Conservation (phyloP, 2,113 vertebrate genomes). For the Calidris pygmaea region DNA sequence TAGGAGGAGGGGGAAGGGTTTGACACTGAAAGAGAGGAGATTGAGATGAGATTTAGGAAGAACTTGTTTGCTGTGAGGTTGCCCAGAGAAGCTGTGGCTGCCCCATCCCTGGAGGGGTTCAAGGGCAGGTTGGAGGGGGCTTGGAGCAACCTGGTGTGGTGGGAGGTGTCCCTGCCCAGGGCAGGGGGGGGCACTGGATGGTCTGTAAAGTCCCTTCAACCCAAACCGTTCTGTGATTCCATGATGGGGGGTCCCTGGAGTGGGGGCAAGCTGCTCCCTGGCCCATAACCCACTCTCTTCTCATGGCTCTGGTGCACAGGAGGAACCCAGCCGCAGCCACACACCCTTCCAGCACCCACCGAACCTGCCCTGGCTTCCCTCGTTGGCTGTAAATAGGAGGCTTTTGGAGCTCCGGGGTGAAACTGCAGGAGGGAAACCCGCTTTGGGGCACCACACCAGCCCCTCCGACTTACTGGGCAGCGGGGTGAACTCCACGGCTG, state of each 20-base stretch:
- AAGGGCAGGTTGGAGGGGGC: too few relatives aligned
- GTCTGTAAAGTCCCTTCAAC: too few relatives aligned
- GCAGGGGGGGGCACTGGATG: too few relatives aligned
- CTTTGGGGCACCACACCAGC: not conserved
- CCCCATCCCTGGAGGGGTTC: too few relatives aligned
- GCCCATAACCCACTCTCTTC: not conserved
- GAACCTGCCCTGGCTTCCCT: not conserved
- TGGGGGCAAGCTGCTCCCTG: not conserved
- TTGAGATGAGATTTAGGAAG: too few relatives aligned
- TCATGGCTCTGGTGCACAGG: accelerated
- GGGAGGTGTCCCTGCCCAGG: too few relatives aligned
- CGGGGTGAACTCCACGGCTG: conserved; percentile 88
- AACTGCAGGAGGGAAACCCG: accelerated
- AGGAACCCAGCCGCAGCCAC: not conserved
- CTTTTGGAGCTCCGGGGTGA: accelerated
- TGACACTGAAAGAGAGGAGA: too few relatives aligned
- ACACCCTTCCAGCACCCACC: accelerated
- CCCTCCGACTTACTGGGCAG: conserved; percentile 85
- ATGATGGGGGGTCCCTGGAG: not conserved
- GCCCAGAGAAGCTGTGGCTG: too few relatives aligned
- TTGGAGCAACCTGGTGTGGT: too few relatives aligned
- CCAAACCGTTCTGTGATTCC: too few relatives aligned
- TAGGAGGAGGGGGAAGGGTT: too few relatives aligned
- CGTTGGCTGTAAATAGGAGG: accelerated
- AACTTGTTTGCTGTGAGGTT: too few relatives aligned